Conservation (phyloP, 2,113 vertebrate genomes). For the Cardinalis cardinalis region DNA sequence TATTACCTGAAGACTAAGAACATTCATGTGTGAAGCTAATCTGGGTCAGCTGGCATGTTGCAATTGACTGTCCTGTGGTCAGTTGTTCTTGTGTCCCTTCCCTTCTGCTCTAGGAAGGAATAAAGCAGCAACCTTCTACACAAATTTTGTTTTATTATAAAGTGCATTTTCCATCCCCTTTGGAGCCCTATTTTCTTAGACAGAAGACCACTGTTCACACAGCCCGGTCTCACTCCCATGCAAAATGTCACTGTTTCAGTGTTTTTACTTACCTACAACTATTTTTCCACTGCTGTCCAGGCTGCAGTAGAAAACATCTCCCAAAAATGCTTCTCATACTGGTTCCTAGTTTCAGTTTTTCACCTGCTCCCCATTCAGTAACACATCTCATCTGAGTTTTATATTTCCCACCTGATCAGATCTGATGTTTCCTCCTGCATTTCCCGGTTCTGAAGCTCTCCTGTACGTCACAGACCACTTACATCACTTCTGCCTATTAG, state of each 20-base stretch:
- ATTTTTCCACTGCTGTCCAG: background rate
- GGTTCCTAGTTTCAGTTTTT: background rate
- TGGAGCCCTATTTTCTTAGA: background rate
- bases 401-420: background rate
- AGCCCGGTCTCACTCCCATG: background rate
- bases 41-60: background rate
- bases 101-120: background rate
- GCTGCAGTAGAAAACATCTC: background rate
- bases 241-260: background rate
- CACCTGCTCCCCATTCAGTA: background rate
- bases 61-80: background rate
- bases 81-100: background rate
- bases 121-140: background rate
- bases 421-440: background rate
- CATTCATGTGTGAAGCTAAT: background rate
- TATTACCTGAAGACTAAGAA: background rate
- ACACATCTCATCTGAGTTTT: background rate
- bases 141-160: background rate
- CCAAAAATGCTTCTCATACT: background rate
- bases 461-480: background rate
- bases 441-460: background rate
- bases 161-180: background rate
- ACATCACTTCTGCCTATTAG: background rate
- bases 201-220: background rate
- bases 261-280: background rate